Evolutionary conservation across 2,888 invertebrate genomes (phyloP).

Genomic region (Polydrusus cervinus): DNA sequence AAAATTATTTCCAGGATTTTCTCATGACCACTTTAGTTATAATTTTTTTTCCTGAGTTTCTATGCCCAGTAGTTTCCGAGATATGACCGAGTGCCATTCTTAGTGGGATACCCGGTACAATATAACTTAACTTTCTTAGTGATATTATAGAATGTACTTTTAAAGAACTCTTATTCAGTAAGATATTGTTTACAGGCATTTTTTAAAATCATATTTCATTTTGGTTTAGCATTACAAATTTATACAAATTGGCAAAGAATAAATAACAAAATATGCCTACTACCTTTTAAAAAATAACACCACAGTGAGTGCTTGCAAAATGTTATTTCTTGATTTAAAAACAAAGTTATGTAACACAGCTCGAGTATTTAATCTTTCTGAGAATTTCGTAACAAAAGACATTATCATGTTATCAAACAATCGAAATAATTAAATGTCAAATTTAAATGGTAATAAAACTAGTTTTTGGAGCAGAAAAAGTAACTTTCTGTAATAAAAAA

Average conservation of each 20-base stretch:
- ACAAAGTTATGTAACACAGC: conserved; percentile 25
- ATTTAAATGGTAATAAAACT: conserved; percentile 44
- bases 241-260: conserved; percentile 3
- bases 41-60: too few relatives aligned
- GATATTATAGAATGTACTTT: too few relatives aligned
- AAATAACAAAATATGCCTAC: not conserved
- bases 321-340: conserved; percentile 32
- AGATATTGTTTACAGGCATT: too few relatives aligned
- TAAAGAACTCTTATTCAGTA: too few relatives aligned
- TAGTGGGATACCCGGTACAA: too few relatives aligned
- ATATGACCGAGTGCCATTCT: too few relatives aligned
- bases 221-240: not conserved
- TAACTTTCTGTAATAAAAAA: conserved; percentile 34
- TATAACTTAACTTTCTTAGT: too few relatives aligned
- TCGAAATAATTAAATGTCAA: conserved; percentile 46
- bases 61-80: too few relatives aligned
- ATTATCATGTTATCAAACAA: conserved; percentile 40
- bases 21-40: too few relatives aligned
- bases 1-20: too few relatives aligned
- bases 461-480: conserved; percentile 41
- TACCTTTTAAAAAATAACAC: conserved; percentile 9
- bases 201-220: too few relatives aligned
- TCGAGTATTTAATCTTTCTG: conserved; percentile 25
- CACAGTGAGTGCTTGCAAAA: conserved; percentile 9
- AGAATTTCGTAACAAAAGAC: conserved; percentile 28